These are phyloP conservation scores for Fundulus diaphanus DNA, from an alignment of 2,797 vertebrate species.

Conservation along the genomic window DNA sequence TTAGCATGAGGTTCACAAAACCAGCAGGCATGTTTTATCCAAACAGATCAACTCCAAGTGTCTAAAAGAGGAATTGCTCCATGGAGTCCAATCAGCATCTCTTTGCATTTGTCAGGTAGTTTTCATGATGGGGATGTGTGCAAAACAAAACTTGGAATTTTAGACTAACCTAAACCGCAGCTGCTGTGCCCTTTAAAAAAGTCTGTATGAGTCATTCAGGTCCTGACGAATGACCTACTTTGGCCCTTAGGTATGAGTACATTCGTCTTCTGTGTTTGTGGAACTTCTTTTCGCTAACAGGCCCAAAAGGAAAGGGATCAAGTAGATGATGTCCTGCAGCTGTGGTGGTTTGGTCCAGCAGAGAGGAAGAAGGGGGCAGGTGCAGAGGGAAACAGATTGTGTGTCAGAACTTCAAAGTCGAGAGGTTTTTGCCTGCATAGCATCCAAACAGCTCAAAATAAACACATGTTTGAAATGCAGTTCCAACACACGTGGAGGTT, in stretches of 20 bases:
- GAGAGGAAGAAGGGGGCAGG: slow-evolving; percentile 43
- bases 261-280: slow-evolving; percentile 4
- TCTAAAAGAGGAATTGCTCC: background rate
- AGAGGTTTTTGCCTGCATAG: slow-evolving; percentile 15
- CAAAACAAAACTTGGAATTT: slow-evolving; percentile 28
- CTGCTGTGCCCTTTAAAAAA: background rate
- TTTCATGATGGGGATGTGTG: slow-evolving; percentile 21
- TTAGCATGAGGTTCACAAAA: background rate
- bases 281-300: slow-evolving; percentile 10
- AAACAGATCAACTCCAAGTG: background rate
- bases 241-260: slow-evolving; percentile 10
- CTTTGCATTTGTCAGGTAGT: slow-evolving; percentile 14
- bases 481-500: slow-evolving; percentile 21
- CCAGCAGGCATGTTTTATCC: background rate
- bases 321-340: slow-evolving; percentile 22
- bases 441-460: slow-evolving; percentile 51
- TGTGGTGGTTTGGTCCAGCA: background rate
- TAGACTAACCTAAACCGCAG: slow-evolving; percentile 27
- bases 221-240: slow-evolving; percentile 39
- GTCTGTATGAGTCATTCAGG: slow-evolving; percentile 31
- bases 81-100: slow-evolving; percentile 6
- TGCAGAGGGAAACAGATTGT: slow-evolving; percentile 40
- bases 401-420: slow-evolving; percentile 61
- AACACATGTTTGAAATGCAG: slow-evolving; percentile 40
- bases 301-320: slow-evolving; percentile 23